Conservation (phyloP, 1,140 invertebrate species). For the Elymnias hypermnestra region DNA sequence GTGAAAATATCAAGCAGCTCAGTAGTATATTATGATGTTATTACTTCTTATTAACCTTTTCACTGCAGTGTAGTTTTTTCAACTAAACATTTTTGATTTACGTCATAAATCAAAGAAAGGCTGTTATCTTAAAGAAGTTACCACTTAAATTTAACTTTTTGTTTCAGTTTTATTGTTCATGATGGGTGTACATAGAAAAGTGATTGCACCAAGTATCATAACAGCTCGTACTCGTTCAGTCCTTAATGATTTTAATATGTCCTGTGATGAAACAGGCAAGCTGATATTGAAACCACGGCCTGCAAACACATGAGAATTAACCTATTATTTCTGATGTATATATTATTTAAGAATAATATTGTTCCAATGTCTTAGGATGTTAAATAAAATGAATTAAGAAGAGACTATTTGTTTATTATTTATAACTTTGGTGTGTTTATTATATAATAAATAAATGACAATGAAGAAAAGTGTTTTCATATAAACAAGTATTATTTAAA, state of each 20-base stretch:
- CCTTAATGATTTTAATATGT: conserved; percentile 97
- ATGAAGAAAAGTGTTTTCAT: conserved; percentile 40
- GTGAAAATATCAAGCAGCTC: too few relatives aligned
- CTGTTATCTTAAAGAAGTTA: too few relatives aligned
- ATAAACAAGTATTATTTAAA: conserved; percentile 23
- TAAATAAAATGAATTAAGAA: conserved; percentile 50
- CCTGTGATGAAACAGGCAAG: conserved; percentile 97
- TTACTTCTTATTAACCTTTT: too few relatives aligned
- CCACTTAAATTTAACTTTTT: conserved; percentile 21
- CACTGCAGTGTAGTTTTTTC: too few relatives aligned
- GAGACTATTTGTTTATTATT: conserved; percentile 69
- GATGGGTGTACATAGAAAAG: conserved; percentile 94
- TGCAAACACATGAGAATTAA: conserved; percentile 51
- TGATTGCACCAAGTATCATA: conserved; percentile 97
- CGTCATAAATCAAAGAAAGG: too few relatives aligned
- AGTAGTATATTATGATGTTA: too few relatives aligned
- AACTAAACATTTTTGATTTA: too few relatives aligned
- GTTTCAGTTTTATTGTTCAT: conserved; percentile 91
- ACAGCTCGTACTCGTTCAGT: conserved; percentile 92
- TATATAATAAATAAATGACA: conserved; percentile 70
- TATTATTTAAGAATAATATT: conserved; percentile 20
- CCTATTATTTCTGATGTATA: conserved; percentile 18
- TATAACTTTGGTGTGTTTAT: conserved; percentile 73
- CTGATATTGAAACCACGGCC: conserved; percentile 90
- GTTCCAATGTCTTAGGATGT: conserved; percentile 17